Base-by-base conservation (phyloP, 23 tunicate species). In the Aplidium turbinatum region DNA sequence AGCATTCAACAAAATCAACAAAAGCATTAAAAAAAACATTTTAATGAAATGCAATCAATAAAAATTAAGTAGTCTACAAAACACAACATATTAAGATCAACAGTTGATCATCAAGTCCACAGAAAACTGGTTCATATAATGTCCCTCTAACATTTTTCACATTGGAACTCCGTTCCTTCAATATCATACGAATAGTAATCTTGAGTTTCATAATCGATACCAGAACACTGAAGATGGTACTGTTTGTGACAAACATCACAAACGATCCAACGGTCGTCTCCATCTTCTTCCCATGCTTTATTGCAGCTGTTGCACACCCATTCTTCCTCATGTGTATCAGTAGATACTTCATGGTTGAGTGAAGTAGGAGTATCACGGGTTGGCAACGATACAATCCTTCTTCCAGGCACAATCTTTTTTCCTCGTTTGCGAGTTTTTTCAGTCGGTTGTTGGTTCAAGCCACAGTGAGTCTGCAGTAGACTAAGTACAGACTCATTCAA, bases 211-310 rank as follows among this genome's bases (percentile, higher is more conserved):
- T 60, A 60, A 60, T 60, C 68, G 7, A 60, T 6, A 13, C 36
- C 68, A 16, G 68, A 60, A 20, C 68, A 60, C 36, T 60, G 36
- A 27, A 60, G n/a, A 20, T 60, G 68, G n/a, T 60, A 26, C n/a
- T 60, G 68, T 20, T 31, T 28, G 36, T 60, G 30, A 20, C 68
- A 60, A 20, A 4, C 3, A 30, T 27, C 68, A 31, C 68, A 30
- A 20, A 60, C 36, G 31, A 60, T 60, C 68, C 68, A 60, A 6
- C 68, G 13, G 36, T 60, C 68, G n/a, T 60, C 68, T 28, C 68
- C 68, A 3, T 26, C 36, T 30, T 31, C 9, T 60, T 60, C 36
- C 68, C 68, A 60, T 9, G 36, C 36, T 60, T 60, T 31, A 20
- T 31, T 60, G 68, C 68, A 60, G 7, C 7, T 6, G 68, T 38